Evolutionary conservation across 2,797 vertebrate species (phyloP), one percentile per base, ranked within the genome.

Genomic region (Amazona ochrocephala): DNA sequence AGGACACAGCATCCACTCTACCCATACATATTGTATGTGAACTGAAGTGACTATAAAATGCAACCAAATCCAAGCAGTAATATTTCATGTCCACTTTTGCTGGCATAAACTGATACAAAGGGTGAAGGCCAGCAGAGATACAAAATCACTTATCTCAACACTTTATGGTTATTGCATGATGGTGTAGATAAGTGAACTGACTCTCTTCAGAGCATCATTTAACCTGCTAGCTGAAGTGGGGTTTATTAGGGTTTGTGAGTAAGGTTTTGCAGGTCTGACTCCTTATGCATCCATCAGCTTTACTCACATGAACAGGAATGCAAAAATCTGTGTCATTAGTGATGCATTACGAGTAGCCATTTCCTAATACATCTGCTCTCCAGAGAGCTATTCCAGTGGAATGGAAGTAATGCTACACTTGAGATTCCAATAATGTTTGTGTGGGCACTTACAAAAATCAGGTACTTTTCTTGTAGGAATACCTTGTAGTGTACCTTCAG

Each of bases 341-440:
- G 88, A 94, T 94, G 94, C 90, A 89, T 93, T 71, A 87, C 1
- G 6, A 93, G 87, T 1, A 60, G 89, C 7, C 60, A 82, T 87
- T 95, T 91, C 95, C 95, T 95, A 95, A 95, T 80, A 16, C 65
- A 68, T 65, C 64, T 90, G 83, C 83, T 93, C 91, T 96, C 95
- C 91, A 83, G 95, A 95, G 83, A 94, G 71, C 61, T 44, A 65
- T 88, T 94, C 80, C 94, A 96, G 71, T 95, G 95, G 95, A 97
- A 97, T 68, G 3, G 90, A 91, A 95, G 88, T 48, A 88, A 94
- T 4, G 10, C 90, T 67, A 50, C 94, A 94, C 95, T 97, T 78
- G 83, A 97, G 88, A 97, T 97, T 91, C 95, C 95, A 89, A 75
- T n/a, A 26, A 85, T 93, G 41, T 92, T 95, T 96, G 58, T 72